Percentiles rank a stretch among this genome's conserved stretches.
Conservation (phyloP, 2,797 vertebrate species). For the Darevskia mixta region DNA sequence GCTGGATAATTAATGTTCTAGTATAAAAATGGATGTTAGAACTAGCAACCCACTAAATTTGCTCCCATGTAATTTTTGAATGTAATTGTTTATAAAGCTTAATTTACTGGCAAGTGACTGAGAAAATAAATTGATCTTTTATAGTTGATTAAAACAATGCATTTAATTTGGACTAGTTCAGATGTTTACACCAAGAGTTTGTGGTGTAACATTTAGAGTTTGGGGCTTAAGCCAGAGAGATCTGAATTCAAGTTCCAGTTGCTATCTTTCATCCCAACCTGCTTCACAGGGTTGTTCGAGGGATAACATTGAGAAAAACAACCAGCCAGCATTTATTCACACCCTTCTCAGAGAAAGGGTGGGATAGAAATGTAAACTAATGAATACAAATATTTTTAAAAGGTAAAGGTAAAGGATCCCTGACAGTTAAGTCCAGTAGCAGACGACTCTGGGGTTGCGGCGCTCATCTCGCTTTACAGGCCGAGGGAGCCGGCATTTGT, state of each 20-base stretch:
- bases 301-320: neutral
- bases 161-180: conserved; percentile 65
- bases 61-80: conserved; percentile 45
- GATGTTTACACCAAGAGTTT: neutral
- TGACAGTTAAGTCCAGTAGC: too few relatives aligned
- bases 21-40: conserved; percentile 8
- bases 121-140: conserved; percentile 74
- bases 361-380: neutral
- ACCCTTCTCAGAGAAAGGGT: neutral
- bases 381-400: neutral
- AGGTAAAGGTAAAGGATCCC: too few relatives aligned
- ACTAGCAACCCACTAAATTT: conserved; percentile 42
- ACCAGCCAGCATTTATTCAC: neutral
- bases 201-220: neutral
- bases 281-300: neutral
- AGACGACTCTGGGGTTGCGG: too few relatives aligned
- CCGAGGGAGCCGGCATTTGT: too few relatives aligned
- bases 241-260: neutral
- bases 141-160: conserved; percentile 64
- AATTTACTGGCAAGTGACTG: conserved; percentile 55
- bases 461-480: too few relatives aligned
- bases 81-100: conserved; percentile 50
- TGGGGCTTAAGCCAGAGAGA: neutral
- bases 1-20: conserved; percentile 9
- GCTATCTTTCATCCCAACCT: neutral